Conservation (phyloP, 2,888 invertebrate genomes). For the Pristionchus japonicus region DNA sequence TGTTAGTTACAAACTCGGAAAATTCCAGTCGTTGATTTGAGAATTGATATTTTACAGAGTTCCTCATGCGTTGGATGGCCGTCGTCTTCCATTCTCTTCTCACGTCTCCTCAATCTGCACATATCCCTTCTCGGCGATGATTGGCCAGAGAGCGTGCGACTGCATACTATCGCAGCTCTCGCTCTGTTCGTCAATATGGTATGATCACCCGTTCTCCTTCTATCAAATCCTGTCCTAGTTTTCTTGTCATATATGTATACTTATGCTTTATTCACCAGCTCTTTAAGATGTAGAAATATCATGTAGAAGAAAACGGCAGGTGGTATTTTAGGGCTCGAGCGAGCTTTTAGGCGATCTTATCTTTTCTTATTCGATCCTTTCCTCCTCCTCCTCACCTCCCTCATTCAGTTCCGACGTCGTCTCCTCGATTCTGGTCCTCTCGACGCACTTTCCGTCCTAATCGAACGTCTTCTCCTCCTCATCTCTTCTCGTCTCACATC, state of each 20-base stretch:
- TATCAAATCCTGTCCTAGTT: too few relatives aligned
- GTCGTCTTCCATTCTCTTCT: constrained; percentile 82
- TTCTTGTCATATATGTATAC: too few relatives aligned
- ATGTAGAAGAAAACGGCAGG: too few relatives aligned
- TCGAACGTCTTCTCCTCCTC: constrained; percentile 67
- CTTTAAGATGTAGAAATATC: too few relatives aligned
- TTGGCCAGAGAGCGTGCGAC: constrained; percentile 88
- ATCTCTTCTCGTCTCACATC: constrained; percentile 54
- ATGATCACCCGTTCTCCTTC: constrained; percentile 2
- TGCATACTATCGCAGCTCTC: constrained; percentile 91
- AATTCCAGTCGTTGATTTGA: neutral
- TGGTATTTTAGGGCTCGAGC: too few relatives aligned
- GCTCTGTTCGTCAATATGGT: constrained; percentile 90
- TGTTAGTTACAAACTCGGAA: neutral
- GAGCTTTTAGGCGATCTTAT: neutral
- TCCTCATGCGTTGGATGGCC: constrained; percentile 72
- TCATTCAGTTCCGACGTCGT: constrained; percentile 61
- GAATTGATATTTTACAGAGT: neutral
- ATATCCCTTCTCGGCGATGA: constrained; percentile 88
- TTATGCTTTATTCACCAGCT: neutral
- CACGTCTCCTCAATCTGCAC: constrained; percentile 88
- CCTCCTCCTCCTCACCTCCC: too few relatives aligned
- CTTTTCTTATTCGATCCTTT: neutral
- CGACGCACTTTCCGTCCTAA: constrained; percentile 68
- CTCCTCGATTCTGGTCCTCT: constrained; percentile 69